A percentile compares a stretch with the other conserved stretches of the same genome.
These are phyloP conservation scores for Caenorhabditis plicata DNA, from an alignment of 2,888 invertebrate species.

Conservation along the genomic window DNA sequence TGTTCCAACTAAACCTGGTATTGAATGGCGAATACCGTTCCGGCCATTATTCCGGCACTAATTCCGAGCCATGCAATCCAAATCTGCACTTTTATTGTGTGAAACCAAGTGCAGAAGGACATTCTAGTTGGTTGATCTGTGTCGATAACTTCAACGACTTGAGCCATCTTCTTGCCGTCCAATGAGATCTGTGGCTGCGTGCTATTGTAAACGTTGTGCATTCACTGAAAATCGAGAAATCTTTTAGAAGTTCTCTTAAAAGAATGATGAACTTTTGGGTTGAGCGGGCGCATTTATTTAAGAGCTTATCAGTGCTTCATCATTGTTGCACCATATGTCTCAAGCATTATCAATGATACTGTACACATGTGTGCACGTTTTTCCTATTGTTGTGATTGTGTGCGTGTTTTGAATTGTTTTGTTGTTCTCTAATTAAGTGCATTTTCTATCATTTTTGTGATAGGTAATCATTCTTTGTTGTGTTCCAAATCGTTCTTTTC, in stretches of 20 bases:
- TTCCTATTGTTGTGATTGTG: slow-evolving; percentile 15
- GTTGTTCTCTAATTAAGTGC: too few relatives aligned
- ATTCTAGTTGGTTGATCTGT: too few relatives aligned
- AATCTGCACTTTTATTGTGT: slow-evolving; percentile 41
- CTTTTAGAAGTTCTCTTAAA: too few relatives aligned
- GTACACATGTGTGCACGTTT: slow-evolving; percentile 19
- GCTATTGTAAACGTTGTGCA: slow-evolving; percentile 27
- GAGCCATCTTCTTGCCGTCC: background rate
- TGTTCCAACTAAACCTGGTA: slow-evolving; percentile 49
- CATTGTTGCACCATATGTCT: slow-evolving; percentile 42
- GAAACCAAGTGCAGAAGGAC: slow-evolving; percentile 32
- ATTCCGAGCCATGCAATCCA: slow-evolving; percentile 55
- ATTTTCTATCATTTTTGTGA: too few relatives aligned
- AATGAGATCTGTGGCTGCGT: slow-evolving; percentile 6
- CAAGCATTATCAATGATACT: too few relatives aligned
- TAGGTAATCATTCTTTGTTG: too few relatives aligned
- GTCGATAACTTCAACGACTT: background rate
- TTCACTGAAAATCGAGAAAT: slow-evolving; percentile 32
- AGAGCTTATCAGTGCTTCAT: slow-evolving; percentile 21
- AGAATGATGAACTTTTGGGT: background rate
- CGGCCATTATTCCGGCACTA: slow-evolving; percentile 59
- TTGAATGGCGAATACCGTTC: slow-evolving; percentile 48
- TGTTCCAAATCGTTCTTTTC: too few relatives aligned
- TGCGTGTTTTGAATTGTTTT: too few relatives aligned
- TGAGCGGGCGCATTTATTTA: slow-evolving; percentile 14